A percentile compares a stretch with the other conserved stretches of the same genome.
Evolutionary conservation across 2,797 vertebrate species (phyloP).

Genomic region (Ptychadena robeensis): DNA sequence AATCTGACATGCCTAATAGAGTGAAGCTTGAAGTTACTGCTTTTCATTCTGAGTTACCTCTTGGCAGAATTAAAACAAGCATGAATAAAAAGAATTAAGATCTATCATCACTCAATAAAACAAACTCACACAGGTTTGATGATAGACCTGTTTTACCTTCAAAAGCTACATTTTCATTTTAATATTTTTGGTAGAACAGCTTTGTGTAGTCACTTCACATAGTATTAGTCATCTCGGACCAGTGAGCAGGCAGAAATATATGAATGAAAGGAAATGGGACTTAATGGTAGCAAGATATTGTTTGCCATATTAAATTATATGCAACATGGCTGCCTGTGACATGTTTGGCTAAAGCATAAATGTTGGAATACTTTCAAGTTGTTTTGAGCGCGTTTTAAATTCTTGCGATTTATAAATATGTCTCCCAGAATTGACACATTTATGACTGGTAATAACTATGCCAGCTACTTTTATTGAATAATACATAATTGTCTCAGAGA

Average conservation of each 20-base stretch:
- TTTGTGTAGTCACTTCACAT: conserved; percentile 30
- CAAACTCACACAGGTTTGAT: conserved; percentile 44
- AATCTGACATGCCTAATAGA: conserved; percentile 51
- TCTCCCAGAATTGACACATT: conserved; percentile 41
- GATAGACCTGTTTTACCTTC: conserved; percentile 43
- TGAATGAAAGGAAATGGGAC: conserved; percentile 29
- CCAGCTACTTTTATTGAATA: conserved; percentile 34
- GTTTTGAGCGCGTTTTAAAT: conserved; percentile 37
- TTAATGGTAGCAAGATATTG: conserved; percentile 17
- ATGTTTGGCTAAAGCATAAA: conserved; percentile 19
- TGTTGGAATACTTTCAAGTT: conserved; percentile 40
- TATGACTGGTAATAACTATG: conserved; percentile 31
- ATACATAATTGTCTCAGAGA: conserved; percentile 27
- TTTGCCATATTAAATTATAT: conserved; percentile 14
- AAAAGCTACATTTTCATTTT: conserved; percentile 37
- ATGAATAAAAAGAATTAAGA: conserved; percentile 55
- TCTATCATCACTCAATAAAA: conserved; percentile 58
- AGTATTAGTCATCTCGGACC: conserved; percentile 40
- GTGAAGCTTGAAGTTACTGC: conserved; percentile 46
- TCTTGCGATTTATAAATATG: conserved; percentile 41
- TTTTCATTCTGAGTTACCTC: conserved; percentile 48
- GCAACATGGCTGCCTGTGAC: background rate
- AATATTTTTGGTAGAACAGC: conserved; percentile 39
- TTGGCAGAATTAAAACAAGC: conserved; percentile 56
- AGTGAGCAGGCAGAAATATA: conserved; percentile 14